These are phyloP conservation scores for Eucriotettix oculatus DNA, from an alignment of 2,888 invertebrate species.

Conservation along the genomic window DNA sequence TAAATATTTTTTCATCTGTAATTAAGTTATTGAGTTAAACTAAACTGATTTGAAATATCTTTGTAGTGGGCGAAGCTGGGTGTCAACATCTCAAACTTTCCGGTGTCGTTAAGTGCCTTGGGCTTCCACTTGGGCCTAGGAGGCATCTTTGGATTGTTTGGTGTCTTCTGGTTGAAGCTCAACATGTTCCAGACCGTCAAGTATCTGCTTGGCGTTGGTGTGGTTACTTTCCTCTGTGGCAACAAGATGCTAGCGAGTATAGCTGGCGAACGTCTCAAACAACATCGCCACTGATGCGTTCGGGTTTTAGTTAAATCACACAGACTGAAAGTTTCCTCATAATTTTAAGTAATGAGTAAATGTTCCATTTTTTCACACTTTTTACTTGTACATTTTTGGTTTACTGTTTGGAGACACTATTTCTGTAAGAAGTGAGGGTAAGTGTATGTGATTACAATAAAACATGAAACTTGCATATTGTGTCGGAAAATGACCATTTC, in stretches of 20 bases:
- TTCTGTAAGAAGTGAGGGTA: too few relatives aligned
- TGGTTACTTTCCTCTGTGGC: constrained; percentile 84
- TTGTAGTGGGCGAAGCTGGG: constrained; percentile 68
- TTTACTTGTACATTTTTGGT: too few relatives aligned
- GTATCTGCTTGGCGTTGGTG: constrained; percentile 68
- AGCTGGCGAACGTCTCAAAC: constrained; percentile 27
- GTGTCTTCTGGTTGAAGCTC: constrained; percentile 78
- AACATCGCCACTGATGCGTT: too few relatives aligned
- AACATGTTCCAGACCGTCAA: constrained; percentile 94
- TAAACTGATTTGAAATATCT: constrained; percentile 7
- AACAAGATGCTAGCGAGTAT: constrained; percentile 77
- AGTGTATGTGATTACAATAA: too few relatives aligned
- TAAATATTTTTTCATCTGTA: too few relatives aligned
- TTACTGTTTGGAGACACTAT: too few relatives aligned
- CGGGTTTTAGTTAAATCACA: too few relatives aligned
- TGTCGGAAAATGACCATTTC: too few relatives aligned
- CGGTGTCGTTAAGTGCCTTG: constrained; percentile 58
- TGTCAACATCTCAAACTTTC: constrained; percentile 71
- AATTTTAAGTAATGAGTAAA: too few relatives aligned
- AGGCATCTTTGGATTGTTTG: constrained; percentile 79
- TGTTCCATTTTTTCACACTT: too few relatives aligned
- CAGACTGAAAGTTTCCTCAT: too few relatives aligned
- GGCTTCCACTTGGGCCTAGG: constrained; percentile 82
- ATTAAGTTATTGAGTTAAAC: neutral
- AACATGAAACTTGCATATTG: too few relatives aligned